Base-by-base conservation (phyloP, 2,888 invertebrate genomes). In the Linyphia triangularis region DNA sequence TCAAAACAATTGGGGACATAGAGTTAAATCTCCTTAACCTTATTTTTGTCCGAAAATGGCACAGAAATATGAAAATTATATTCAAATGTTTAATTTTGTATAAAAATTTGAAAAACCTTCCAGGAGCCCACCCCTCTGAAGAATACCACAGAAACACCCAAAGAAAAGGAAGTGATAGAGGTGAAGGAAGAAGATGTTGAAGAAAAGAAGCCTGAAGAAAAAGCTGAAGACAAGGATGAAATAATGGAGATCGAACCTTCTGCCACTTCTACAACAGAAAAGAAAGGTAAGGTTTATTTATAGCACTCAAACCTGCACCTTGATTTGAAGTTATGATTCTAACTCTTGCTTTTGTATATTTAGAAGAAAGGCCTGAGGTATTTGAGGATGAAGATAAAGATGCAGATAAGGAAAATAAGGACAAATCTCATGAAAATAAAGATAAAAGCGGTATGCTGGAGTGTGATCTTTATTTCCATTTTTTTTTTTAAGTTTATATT, bases 301-400 rank as follows among this genome's bases (percentile, higher is more conserved):
- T 19, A 63, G n/a, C n/a, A n/a, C n/a, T n/a, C n/a, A n/a, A n/a
- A n/a, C n/a, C n/a, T n/a, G n/a, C n/a, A n/a, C n/a, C n/a, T 4
- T 13, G 57, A 57, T 19, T 22, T 65, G 24, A 40, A 67, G 9
- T 40, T 70, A 16, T 43, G 24, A 9, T 40, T 19, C 24, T 43
- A 28, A 5, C 10, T 65, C 1, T 57, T 59, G 28, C 22, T 57
- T 1, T 19, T 33, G 16, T 57, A 4, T 10, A 13, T 51, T 51
- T 30, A 79, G 94, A 95, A 63, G 96, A 96, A 91, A 93, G 94
- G 40, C 22, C 85, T 7, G 94, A 95, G 24, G 90, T 88, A 5
- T 91, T 89, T 92, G 96, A 96, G 91, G 92, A 70, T 92, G 92
- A 77, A 28, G 90, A 40, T 92, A 92, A 70, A 65, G 89, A 89